Conservation (phyloP, 2,113 vertebrate species). For the Eurypyga helias region DNA sequence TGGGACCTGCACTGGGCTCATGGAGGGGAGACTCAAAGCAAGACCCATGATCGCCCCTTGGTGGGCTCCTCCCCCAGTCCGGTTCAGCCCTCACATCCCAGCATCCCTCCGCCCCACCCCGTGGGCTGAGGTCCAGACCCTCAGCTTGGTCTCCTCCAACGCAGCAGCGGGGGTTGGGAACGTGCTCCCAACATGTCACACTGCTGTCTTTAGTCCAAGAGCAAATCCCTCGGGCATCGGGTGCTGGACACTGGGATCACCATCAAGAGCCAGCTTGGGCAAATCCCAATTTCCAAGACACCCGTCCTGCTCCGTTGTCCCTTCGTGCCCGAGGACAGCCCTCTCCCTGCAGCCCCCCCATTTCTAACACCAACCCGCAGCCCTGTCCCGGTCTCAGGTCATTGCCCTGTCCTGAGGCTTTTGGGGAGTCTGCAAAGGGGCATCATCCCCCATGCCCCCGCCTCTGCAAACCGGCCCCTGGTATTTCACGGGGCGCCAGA, state of each 20-base stretch:
- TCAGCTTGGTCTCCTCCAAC: background rate
- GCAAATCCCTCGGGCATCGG: no score
- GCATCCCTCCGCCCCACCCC: background rate
- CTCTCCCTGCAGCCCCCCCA: background rate
- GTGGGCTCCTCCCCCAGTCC: background rate
- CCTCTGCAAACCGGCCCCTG: rapidly evolving
- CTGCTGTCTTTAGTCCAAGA: background rate
- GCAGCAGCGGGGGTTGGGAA: background rate
- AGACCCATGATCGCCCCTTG: rapidly evolving
- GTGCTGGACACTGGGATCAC: no score
- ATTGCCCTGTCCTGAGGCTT: background rate
- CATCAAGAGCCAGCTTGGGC: no score
- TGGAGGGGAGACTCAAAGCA: background rate
- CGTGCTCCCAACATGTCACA: background rate
- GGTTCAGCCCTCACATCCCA: background rate
- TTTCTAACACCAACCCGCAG: rapidly evolving
- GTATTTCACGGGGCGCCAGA: background rate
- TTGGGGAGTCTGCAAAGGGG: background rate
- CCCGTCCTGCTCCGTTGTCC: rapidly evolving
- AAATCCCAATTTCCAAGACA: background rate
- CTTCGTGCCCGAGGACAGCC: background rate
- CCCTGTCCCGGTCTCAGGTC: background rate
- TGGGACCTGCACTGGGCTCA: rapidly evolving
- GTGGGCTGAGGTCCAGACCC: rapidly evolving
- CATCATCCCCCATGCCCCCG: rapidly evolving